A percentile compares a stretch with the other conserved stretches of the same genome.
phyloP scores from a whole-genome alignment of 1,140 invertebrate genomes.

The Drosophila grimshawi region DNA sequence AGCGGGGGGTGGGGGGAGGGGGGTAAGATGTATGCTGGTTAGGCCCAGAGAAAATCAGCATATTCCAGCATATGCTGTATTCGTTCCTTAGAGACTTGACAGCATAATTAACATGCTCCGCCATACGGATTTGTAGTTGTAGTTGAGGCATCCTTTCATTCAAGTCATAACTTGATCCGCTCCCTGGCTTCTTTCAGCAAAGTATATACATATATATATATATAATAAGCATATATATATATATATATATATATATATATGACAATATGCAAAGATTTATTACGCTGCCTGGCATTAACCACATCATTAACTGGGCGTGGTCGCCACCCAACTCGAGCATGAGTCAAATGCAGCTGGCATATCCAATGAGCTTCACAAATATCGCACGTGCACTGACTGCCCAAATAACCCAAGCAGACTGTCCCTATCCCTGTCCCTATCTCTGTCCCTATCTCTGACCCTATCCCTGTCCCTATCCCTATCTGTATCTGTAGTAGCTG shows the following conservation, averaged over 20 bases:
- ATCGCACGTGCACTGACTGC: constrained; percentile 38
- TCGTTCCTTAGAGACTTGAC: constrained; percentile 28
- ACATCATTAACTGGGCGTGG: constrained; percentile 46
- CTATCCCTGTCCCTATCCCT: neutral
- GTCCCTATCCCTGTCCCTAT: neutral
- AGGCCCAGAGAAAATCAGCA: constrained; percentile 19
- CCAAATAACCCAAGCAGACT: neutral
- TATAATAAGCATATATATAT: constrained; percentile 6
- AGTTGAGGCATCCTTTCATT: neutral
- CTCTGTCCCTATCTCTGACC: neutral
- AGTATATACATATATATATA: constrained; percentile 6
- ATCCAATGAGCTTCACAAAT: constrained; percentile 32
- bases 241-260: neutral
- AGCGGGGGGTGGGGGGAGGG: neutral
- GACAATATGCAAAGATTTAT: constrained; percentile 39
- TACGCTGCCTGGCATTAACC: constrained; percentile 29
- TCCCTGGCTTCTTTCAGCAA: neutral
- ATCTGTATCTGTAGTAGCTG: neutral
- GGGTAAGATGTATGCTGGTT: too few relatives aligned
- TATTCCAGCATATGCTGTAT: constrained; percentile 6
- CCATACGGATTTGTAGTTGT: neutral
- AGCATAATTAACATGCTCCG: constrained; percentile 44
- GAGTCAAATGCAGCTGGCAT: constrained; percentile 24
- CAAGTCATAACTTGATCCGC: neutral
- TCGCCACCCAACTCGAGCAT: neutral